These are phyloP conservation scores for Hylia prasina DNA, from an alignment of 2,113 vertebrate species.

Conservation along the genomic window DNA sequence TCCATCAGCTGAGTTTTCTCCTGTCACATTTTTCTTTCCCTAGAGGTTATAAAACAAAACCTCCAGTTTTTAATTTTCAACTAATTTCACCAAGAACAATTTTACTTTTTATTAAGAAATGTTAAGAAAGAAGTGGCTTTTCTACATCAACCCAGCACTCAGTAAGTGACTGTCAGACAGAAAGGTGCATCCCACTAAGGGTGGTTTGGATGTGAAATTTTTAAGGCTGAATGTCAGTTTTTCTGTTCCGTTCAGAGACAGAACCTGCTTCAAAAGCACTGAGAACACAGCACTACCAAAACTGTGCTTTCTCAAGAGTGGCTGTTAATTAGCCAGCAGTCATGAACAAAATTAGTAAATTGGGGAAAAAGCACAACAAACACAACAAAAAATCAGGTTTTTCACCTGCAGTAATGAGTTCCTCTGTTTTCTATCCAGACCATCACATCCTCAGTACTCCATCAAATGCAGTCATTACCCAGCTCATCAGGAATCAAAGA, in stretches of 20 bases:
- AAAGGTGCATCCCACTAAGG: not conserved
- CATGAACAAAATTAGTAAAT: not conserved
- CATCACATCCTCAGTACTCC: accelerated
- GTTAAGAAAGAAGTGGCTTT: not conserved
- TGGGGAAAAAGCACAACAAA: not conserved
- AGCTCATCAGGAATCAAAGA: not conserved
- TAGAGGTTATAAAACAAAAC: not conserved
- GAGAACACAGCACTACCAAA: not conserved
- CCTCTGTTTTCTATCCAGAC: accelerated
- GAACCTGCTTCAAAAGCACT: not conserved
- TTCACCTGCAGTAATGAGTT: not conserved
- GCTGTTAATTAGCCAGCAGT: not conserved
- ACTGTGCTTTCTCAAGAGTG: not conserved
- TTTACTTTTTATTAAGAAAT: not conserved
- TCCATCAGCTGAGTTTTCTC: not conserved
- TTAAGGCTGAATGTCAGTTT: not conserved
- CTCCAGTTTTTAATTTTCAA: not conserved
- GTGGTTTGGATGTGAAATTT: not conserved
- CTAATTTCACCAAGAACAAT: not conserved
- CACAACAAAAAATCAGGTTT: not conserved
- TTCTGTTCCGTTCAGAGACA: not conserved
- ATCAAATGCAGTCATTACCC: not conserved
- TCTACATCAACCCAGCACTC: not conserved
- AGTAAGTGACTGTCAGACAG: not conserved
- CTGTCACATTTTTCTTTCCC: not conserved